A percentile compares a stretch with the other conserved stretches of the same genome.
phyloP scores from a whole-genome alignment of 2,113 vertebrate genomes.

The Acanthochromis polyacanthus region DNA sequence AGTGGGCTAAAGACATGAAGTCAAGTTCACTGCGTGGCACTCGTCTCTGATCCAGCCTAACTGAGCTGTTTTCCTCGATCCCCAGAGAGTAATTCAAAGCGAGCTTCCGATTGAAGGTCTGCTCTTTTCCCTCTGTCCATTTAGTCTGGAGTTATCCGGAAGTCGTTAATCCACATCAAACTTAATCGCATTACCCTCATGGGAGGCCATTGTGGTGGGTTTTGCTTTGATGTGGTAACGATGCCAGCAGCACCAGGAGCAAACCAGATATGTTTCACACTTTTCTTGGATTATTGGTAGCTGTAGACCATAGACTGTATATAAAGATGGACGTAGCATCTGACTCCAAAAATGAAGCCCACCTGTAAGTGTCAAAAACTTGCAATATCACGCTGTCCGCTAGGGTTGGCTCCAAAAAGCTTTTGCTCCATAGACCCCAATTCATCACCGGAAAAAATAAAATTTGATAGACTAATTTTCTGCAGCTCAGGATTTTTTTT shows the following conservation, averaged over 20 bases:
- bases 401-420: too few species aligned
- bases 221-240: slow-evolving; percentile 75
- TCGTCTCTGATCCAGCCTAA: slow-evolving; percentile 46
- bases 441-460: too few species aligned
- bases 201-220: slow-evolving; percentile 68
- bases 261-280: slow-evolving; percentile 54
- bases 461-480: too few species aligned
- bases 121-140: slow-evolving; percentile 40
- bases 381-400: too few species aligned
- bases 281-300: slow-evolving; percentile 22
- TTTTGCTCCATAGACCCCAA: too few species aligned
- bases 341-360: too few species aligned
- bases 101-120: slow-evolving; percentile 36
- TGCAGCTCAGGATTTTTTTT: too few species aligned
- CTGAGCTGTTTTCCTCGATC: slow-evolving; percentile 30
- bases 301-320: slow-evolving; percentile 20
- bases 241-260: slow-evolving; percentile 72
- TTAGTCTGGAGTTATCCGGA: slow-evolving; percentile 65
- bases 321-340: too few species aligned
- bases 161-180: slow-evolving; percentile 79
- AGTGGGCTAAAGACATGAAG: slow-evolving; percentile 49
- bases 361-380: too few species aligned
- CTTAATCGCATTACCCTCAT: slow-evolving; percentile 76
- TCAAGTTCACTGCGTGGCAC: slow-evolving; percentile 38
- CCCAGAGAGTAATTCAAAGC: slow-evolving; percentile 44